Conservation (phyloP, 2,113 vertebrate genomes). For the Pelecanoides urinatrix region DNA sequence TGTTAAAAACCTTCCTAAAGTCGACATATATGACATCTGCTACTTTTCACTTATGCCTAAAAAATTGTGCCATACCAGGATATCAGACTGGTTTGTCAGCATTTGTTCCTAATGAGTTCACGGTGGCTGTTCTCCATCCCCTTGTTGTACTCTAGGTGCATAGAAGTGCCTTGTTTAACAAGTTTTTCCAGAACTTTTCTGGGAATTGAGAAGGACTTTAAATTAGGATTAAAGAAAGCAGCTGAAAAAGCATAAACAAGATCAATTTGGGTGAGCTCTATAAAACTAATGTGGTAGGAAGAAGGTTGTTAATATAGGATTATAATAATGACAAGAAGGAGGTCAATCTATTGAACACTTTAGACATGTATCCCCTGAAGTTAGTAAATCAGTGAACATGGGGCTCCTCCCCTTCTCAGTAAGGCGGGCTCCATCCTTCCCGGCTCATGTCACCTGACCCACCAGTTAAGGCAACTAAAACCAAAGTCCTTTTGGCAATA, state of each 20-base stretch:
- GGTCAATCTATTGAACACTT: neutral
- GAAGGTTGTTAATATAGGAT: neutral
- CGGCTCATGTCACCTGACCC: neutral
- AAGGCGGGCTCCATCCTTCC: neutral
- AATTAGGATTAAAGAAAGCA: neutral
- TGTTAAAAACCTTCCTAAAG: neutral
- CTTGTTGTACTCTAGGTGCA: neutral
- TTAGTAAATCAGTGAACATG: accelerated
- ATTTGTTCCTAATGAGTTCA: neutral
- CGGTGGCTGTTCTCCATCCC: neutral
- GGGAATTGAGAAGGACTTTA: neutral
- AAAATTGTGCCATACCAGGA: neutral
- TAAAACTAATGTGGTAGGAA: neutral
- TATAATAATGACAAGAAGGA: neutral
- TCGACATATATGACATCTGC: neutral
- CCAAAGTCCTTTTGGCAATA: neutral
- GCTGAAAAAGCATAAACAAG: neutral
- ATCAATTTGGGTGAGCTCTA: neutral
- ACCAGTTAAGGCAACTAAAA: neutral
- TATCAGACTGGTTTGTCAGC: neutral
- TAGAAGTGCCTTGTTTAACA: neutral
- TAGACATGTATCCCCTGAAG: neutral
- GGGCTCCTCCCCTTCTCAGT: neutral
- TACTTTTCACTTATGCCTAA: neutral
- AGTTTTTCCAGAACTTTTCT: neutral